Base-by-base conservation (phyloP, 2,113 vertebrate genomes). In the Notarius quadriscutis region DNA sequence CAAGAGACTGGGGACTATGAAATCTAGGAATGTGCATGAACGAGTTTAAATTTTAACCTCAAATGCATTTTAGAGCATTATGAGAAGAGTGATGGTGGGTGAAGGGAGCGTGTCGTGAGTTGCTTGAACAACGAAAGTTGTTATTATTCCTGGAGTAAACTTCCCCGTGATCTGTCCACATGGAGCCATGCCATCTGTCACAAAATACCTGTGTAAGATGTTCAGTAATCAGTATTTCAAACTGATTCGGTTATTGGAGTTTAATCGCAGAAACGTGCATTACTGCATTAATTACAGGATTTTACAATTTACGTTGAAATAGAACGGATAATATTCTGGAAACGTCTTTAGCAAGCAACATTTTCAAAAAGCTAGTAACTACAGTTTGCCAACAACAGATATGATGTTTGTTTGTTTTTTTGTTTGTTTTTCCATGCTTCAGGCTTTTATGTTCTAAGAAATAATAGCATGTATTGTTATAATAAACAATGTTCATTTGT, bases 381-480 rank as follows among this genome's bases (percentile, higher is more conserved):
- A 22, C 83, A 85, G 20, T 48, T 80, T 57, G 6, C 65, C 17
- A 67, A 27, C 9, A 72, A 17, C 67, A 72, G 27, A 84, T 84
- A 41, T 3, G 34, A 2, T 41, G 34, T 41, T 41, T 41, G n/a
- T 74, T 85, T 60, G 34, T 41, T 41, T 41, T 41, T 4, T 30
- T 22, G 30, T 84, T 48, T 69, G 34, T 65, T n/a, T n/a, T n/a
- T 81, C 80, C 50, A 77, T 58, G 48, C 67, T 84, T 67, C n/a
- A 51, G 41, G 12, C 30, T 17, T 65, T 60, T 86, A 58, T 81
- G n/a, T 20, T 82, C 20, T 48, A 62, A 77, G 27, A 48, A 34
- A 81, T 27, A 79, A 71, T 72, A 22, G 58, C 20, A 63, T 58
- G 65, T 48, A 78, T 51, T 30, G 22, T 65, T 67, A 48, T 75